Evolutionary conservation across 2,113 vertebrate species (phyloP).

Genomic region (Gopherus evgoodei): DNA sequence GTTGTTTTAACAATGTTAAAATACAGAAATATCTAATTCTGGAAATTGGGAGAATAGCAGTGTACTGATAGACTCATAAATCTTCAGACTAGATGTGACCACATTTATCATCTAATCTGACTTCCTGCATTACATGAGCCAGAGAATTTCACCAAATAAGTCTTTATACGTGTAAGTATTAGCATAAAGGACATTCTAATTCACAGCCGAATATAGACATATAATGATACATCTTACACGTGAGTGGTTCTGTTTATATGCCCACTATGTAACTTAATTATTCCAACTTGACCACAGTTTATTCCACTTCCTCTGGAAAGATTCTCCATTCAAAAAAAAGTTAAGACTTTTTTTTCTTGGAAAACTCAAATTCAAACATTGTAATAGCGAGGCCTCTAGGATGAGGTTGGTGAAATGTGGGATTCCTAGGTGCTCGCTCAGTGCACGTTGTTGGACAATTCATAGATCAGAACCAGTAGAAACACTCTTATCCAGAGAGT

Average conservation of each 20-base stretch:
- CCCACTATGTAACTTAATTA: too few relatives aligned
- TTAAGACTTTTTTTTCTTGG: neutral
- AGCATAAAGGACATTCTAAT: neutral
- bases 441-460: neutral
- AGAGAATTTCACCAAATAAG: neutral
- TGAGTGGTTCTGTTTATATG: neutral
- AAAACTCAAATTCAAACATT: neutral
- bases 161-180: neutral
- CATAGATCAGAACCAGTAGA: neutral
- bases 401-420: neutral
- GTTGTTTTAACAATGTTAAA: neutral
- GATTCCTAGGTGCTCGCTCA: neutral
- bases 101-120: neutral
- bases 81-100: neutral
- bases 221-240: neutral
- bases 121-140: neutral
- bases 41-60: slow-evolving; percentile 36
- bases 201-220: neutral
- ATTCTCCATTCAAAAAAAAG: neutral
- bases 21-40: neutral
- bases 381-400: neutral
- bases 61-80: slow-evolving; percentile 50
- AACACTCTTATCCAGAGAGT: neutral
- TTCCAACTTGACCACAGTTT: neutral
- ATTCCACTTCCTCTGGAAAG: neutral